Percentiles rank a stretch among this genome's conserved stretches.
Evolutionary conservation across 2,113 vertebrate species (phyloP).

Genomic region (Cynocephalus volans): DNA sequence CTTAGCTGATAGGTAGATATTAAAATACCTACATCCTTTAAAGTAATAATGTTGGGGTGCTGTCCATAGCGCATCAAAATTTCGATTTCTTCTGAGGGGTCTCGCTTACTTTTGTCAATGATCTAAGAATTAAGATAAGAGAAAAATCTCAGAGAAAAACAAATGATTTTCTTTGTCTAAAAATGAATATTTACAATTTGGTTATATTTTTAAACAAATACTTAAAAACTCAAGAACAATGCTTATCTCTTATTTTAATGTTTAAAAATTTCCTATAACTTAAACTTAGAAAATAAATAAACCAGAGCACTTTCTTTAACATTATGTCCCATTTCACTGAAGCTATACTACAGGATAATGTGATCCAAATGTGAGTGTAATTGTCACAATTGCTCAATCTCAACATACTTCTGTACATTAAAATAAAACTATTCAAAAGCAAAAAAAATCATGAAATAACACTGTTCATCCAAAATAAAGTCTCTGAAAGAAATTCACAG

Average conservation of each 20-base stretch:
- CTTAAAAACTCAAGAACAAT: slow-evolving; percentile 9
- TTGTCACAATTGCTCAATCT: neutral
- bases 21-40: slow-evolving; percentile 95
- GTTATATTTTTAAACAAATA: slow-evolving; percentile 52
- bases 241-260: slow-evolving; percentile 32
- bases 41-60: slow-evolving; percentile 98
- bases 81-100: slow-evolving; percentile 98
- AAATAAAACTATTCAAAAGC: slow-evolving; percentile 60
- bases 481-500: slow-evolving; percentile 51
- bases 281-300: slow-evolving; percentile 27
- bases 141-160: slow-evolving; percentile 60
- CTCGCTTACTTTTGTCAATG: slow-evolving; percentile 98
- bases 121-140: slow-evolving; percentile 90
- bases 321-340: slow-evolving; percentile 38
- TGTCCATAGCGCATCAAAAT: slow-evolving; percentile 98
- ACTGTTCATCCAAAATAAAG: slow-evolving; percentile 20
- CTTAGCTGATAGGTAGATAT: slow-evolving; percentile 39
- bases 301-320: neutral
- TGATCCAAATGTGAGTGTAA: neutral
- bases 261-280: slow-evolving; percentile 52
- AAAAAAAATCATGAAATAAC: slow-evolving; percentile 51
- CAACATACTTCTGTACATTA: neutral
- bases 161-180: slow-evolving; percentile 28
- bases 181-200: slow-evolving; percentile 57
- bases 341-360: neutral